These are phyloP conservation scores for Alouatta palliata DNA, from an alignment of 2,113 vertebrate species.

Conservation along the genomic window DNA sequence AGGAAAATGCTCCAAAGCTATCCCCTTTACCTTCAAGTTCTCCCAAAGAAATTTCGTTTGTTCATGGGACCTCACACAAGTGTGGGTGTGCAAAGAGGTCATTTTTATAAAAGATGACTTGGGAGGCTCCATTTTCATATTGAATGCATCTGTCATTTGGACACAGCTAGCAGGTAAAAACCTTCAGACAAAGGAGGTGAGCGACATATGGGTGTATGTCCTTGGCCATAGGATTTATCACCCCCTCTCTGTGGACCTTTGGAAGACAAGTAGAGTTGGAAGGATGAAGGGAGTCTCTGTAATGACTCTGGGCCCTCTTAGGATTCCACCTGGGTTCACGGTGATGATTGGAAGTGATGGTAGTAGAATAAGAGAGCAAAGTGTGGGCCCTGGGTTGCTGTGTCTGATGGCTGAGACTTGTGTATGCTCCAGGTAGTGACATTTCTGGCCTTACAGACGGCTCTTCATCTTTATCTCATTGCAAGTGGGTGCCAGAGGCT, in stretches of 20 bases:
- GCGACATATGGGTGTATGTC: not conserved
- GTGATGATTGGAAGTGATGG: not conserved
- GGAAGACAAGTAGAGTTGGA: not conserved
- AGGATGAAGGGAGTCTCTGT: not conserved
- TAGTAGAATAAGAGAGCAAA: not conserved
- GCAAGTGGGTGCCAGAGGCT: not conserved
- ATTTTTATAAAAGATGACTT: conserved; percentile 50
- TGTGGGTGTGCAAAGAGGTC: not conserved
- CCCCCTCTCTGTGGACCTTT: not conserved
- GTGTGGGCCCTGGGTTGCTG: not conserved
- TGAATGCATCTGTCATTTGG: conserved; percentile 41
- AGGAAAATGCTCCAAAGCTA: not conserved
- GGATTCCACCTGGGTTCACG: not conserved
- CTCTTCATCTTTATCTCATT: not conserved
- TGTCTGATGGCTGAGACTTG: not conserved
- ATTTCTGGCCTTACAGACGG: accelerated
- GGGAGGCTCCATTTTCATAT: conserved; percentile 29
- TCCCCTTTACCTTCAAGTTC: not conserved
- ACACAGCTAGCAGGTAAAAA: conserved; percentile 22
- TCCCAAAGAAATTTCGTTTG: not conserved
- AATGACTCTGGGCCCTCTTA: not conserved
- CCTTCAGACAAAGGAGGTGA: not conserved
- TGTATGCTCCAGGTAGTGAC: not conserved
- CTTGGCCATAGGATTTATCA: not conserved
- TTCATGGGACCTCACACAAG: not conserved